These are phyloP conservation scores for Crypturellus undulatus DNA, from an alignment of 2,113 vertebrate species.

Conservation along the genomic window DNA sequence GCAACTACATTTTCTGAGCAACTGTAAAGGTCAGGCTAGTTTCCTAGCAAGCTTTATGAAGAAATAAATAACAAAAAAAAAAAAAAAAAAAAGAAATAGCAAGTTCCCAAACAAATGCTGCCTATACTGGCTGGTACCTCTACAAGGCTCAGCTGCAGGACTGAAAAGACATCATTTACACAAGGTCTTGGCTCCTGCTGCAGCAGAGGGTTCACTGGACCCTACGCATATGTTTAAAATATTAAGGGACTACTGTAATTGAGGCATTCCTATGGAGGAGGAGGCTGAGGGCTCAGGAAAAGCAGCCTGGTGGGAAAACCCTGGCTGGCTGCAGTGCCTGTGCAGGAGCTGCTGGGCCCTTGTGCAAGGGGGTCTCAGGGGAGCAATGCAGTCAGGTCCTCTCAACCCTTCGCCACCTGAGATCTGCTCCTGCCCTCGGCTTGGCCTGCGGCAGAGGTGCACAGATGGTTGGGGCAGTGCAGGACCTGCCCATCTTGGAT, in stretches of 20 bases:
- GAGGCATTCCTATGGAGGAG: fast-evolving
- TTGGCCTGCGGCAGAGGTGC: not conserved
- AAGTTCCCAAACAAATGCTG: not conserved
- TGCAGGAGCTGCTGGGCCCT: not conserved
- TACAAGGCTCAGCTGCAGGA: not conserved
- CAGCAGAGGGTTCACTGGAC: not conserved
- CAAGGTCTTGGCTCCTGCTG: not conserved
- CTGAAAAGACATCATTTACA: not conserved
- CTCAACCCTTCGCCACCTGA: fast-evolving
- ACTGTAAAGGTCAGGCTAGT: constrained; percentile 37
- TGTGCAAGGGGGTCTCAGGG: not conserved
- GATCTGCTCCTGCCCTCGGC: no score
- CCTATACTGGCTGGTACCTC: not conserved
- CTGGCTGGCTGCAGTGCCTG: not conserved
- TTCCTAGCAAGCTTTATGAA: not conserved
- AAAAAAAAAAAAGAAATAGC: not conserved
- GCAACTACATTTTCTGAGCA: constrained; percentile 34
- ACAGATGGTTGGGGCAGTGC: not conserved
- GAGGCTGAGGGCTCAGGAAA: not conserved
- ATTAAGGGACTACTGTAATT: not conserved
- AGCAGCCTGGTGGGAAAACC: not conserved
- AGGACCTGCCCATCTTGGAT: fast-evolving
- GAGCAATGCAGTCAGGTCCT: fast-evolving
- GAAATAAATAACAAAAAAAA: not conserved
- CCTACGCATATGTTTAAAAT: not conserved